Evolutionary conservation across 2,888 invertebrate species (phyloP), one percentile per base, ranked within the genome.

Genomic region (Callosobruchus maculatus): DNA sequence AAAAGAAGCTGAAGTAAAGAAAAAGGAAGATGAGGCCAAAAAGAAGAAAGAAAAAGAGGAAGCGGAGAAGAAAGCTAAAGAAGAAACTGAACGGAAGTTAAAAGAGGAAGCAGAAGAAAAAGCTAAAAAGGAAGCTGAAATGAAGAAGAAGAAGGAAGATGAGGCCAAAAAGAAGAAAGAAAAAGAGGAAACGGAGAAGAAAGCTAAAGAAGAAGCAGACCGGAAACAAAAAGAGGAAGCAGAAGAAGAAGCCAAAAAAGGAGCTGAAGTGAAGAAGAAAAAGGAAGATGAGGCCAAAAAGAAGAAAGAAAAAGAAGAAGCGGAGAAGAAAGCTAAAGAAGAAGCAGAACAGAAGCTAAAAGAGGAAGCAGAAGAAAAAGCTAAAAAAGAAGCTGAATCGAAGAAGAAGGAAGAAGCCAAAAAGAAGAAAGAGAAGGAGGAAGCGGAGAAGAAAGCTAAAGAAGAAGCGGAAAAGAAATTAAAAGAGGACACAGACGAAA

Each of bases 21-120:
- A 74, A 72, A 66, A 77, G 68, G 72, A 75, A 72, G 72, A 74
- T n/a, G n/a, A 22, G 20, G 31, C 20, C 67, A 66, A 74, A 67
- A 7, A 70, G 68, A 77, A 77, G 31, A 80, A 81, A 72, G 76
- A 75, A n/a, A 79, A 81, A 75, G 77, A 77, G 31, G 75, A 78
- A 73, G 70, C 71, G 9, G 21, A 72, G 21, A 72, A 69, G 67
- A 72, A 67, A 69, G 67, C 71, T 22, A 66, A 74, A 30, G 73
- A 75, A 69, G 22, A 72, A 26, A 22, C 20, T 21, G 31, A 71
- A 26, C 68, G 77, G 13, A 20, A 77, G 20, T n/a, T 31, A 66
- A 76, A 81, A 71, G 68, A 73, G 68, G 67, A 74, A 72, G 22
- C 9, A 76, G 71, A 73, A 68, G 1, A 22, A 21, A 21, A 21